These are phyloP conservation scores for Clostera curtula DNA, from an alignment of 2,888 invertebrate genomes.

Conservation along the genomic window DNA sequence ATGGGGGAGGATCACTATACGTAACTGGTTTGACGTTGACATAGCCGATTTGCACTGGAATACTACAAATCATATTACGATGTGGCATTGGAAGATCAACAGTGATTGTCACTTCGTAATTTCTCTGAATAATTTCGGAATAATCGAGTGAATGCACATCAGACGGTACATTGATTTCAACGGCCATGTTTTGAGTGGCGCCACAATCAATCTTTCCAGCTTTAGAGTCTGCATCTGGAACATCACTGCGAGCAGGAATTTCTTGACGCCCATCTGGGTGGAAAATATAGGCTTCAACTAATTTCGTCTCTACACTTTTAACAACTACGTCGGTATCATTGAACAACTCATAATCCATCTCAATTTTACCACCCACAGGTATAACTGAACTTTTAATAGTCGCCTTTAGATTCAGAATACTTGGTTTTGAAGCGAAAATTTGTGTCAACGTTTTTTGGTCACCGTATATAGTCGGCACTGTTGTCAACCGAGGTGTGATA, in stretches of 20 bases:
- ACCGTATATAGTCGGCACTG: constrained; percentile 23
- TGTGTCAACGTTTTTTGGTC: constrained; percentile 28
- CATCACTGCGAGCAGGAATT: constrained; percentile 10
- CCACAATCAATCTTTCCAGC: constrained; percentile 18
- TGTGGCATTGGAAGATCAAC: constrained; percentile 28
- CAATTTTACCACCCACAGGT: constrained; percentile 22
- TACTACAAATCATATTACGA: constrained; percentile 20
- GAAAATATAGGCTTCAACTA: constrained; percentile 24
- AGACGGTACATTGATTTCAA: constrained; percentile 16
- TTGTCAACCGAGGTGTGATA: constrained; percentile 22
- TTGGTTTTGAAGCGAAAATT: constrained; percentile 23
- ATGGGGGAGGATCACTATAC: constrained; percentile 19
- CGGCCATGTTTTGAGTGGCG: constrained; percentile 12
- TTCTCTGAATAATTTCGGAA: constrained; percentile 25
- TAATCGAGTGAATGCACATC: constrained; percentile 21
- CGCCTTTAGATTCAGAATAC: constrained; percentile 26
- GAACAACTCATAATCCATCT: constrained; percentile 24
- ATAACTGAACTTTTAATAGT: constrained; percentile 25
- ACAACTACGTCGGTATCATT: constrained; percentile 29
- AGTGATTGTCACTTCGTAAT: constrained; percentile 25
- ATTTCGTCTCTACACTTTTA: constrained; percentile 23
- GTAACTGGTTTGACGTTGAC: neutral
- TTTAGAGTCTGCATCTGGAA: constrained; percentile 23
- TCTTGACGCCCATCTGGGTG: constrained; percentile 12
- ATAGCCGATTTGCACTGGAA: constrained; percentile 29